phyloP scores from a whole-genome alignment of 1,140 invertebrate species.

The Mya arenaria region DNA sequence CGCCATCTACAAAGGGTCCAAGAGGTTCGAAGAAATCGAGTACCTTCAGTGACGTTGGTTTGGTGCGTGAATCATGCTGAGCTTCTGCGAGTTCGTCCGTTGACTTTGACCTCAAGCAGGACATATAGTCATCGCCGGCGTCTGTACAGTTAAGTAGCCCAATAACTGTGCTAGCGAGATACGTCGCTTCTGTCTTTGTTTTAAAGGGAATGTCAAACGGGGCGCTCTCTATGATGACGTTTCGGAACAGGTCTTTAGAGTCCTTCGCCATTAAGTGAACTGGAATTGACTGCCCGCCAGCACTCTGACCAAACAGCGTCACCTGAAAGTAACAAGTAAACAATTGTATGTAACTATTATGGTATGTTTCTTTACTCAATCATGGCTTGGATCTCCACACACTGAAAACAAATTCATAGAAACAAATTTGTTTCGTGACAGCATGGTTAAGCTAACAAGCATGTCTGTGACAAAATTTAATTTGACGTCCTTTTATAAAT shows the following conservation, averaged over 20 bases:
- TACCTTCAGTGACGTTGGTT: conserved; percentile 63
- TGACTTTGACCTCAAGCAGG: conserved; percentile 50
- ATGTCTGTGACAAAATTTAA: conserved; percentile 1
- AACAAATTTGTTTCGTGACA: neutral
- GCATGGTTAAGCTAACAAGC: neutral
- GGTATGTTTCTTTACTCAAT: neutral
- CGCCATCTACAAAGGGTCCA: conserved; percentile 65
- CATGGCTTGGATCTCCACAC: too few relatives aligned
- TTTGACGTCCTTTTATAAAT: too few relatives aligned
- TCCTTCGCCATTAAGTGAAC: conserved; percentile 60
- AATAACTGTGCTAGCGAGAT: conserved; percentile 49
- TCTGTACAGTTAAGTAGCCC: conserved; percentile 29
- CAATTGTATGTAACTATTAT: neutral
- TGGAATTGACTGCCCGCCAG: conserved; percentile 67
- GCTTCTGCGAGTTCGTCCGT: conserved; percentile 60
- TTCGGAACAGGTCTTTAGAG: conserved; percentile 50
- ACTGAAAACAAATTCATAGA: neutral
- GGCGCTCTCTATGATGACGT: conserved; percentile 64
- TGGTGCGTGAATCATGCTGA: conserved; percentile 34
- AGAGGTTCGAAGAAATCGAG: conserved; percentile 67
- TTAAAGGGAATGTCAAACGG: conserved; percentile 66
- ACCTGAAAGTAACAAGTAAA: conserved; percentile 50
- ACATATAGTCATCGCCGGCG: conserved; percentile 6
- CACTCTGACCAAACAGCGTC: conserved; percentile 73
- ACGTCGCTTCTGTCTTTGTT: conserved; percentile 56